Conservation (phyloP, 2,797 vertebrate genomes). For the Molossus molossus region DNA sequence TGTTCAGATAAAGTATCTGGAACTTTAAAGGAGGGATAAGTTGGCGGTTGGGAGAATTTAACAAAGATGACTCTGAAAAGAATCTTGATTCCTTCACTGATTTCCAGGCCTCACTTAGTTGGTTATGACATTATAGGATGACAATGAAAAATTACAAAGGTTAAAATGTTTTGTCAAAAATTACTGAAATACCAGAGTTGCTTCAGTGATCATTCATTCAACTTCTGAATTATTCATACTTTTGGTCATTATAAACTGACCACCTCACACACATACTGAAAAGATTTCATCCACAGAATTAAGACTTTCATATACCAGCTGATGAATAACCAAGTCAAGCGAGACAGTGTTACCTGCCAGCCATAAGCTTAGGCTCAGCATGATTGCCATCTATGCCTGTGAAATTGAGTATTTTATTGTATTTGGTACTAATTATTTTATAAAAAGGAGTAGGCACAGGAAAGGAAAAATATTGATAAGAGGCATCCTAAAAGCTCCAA, state of each 20-base stretch:
- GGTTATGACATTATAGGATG: background rate
- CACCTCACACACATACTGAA: slow-evolving; percentile 16
- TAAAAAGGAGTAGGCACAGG: slow-evolving; percentile 65
- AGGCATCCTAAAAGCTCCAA: slow-evolving; percentile 72
- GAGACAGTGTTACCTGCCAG: slow-evolving; percentile 14
- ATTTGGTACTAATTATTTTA: slow-evolving; percentile 74
- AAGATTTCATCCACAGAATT: slow-evolving; percentile 64
- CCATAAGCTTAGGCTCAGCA: slow-evolving; percentile 64
- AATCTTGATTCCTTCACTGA: slow-evolving; percentile 35
- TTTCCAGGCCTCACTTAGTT: slow-evolving; percentile 42
- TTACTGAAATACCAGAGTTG: slow-evolving; percentile 59
- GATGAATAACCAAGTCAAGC: slow-evolving; percentile 68
- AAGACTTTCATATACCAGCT: slow-evolving; percentile 56
- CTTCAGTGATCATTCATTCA: slow-evolving; percentile 49
- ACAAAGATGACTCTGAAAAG: slow-evolving; percentile 50
- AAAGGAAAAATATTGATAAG: slow-evolving; percentile 69
- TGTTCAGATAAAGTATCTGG: slow-evolving; percentile 38
- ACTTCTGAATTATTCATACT: slow-evolving; percentile 44
- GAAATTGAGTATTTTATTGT: slow-evolving; percentile 70
- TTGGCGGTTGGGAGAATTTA: background rate
- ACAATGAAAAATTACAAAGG: slow-evolving; percentile 40
- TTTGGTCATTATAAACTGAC: slow-evolving; percentile 67
- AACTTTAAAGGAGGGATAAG: slow-evolving; percentile 72
- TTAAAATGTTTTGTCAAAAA: slow-evolving; percentile 69
- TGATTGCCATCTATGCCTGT: slow-evolving; percentile 14